A percentile compares a stretch with the other conserved stretches of the same genome.
Conservation (phyloP, 2,888 invertebrate species). For the Ceraclea dissimilis region DNA sequence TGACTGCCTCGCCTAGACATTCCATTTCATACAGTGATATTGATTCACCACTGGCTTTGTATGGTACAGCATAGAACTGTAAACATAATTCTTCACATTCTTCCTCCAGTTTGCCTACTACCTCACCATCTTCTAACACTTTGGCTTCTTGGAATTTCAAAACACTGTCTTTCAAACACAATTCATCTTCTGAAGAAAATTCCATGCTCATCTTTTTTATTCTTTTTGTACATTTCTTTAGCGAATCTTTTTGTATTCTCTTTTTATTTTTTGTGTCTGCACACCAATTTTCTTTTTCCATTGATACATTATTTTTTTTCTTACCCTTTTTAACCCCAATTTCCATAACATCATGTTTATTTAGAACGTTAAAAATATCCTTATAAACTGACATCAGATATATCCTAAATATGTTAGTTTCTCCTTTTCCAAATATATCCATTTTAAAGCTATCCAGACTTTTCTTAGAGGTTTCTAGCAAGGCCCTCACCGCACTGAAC, state of each 20-base stretch:
- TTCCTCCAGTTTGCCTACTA: neutral
- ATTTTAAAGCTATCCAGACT: conserved; percentile 9
- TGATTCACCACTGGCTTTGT: conserved; percentile 6
- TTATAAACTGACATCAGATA: conserved; percentile 3
- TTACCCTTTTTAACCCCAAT: neutral
- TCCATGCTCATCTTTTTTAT: neutral
- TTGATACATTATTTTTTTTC: neutral
- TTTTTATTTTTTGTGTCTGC: neutral
- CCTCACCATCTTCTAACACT: conserved; percentile 5
- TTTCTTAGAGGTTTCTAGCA: conserved; percentile 11
- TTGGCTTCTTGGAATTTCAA: neutral
- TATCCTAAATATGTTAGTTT: conserved; percentile 7
- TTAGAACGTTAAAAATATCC: conserved; percentile 2
- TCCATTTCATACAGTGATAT: conserved; percentile 12
- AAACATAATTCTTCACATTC: conserved; percentile 3
- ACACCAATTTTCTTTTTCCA: neutral
- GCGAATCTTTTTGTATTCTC: conserved; percentile 2
- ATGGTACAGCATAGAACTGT: conserved; percentile 17
- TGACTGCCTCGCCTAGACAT: neutral
- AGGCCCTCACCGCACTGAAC: conserved; percentile 15
- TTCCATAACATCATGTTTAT: neutral
- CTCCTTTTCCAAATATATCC: conserved; percentile 9
- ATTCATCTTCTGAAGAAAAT: conserved; percentile 14
- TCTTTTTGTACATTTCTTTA: conserved; percentile 3
- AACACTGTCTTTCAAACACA: conserved; percentile 10